Base-by-base conservation (phyloP, 2,113 vertebrate species). In the Hippocampus comes region DNA sequence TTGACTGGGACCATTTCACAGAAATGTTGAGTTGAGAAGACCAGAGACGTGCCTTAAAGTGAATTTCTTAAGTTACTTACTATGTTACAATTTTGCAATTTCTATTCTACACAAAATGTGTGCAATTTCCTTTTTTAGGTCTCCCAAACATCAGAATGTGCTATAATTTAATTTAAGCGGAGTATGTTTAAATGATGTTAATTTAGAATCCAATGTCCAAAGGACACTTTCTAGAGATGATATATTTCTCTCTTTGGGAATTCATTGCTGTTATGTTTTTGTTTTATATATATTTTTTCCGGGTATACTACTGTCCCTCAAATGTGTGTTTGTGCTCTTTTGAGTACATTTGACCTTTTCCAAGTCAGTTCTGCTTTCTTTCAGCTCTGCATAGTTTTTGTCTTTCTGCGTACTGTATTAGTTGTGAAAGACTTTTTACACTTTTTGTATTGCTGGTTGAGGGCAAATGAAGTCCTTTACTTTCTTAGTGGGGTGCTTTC, bases 31-130 rank as follows among this genome's bases (percentile, higher is more conserved):
- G 1, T 42, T 60, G 21, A 20, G 30, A 4, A 67, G 64, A 61
- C 60, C 76, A 69, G n/a, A 78, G 4, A 72, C 74, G 87, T 91
- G 86, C 89, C 88, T 89, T 87, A 82, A 83, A 84, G 27, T 83
- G 4, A 71, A 81, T 48, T 61, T 81, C 48, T 53, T 4, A 53
- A 68, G 8, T 73, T 70, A 72, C 48, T 56, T 2, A 30, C 30
- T 12, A 12, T 59, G 9, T 21, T 77, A n/a, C 73, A 9, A 30
- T 42, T 46, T 20, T 49, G 10, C 12, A 25, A 9, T 79, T 65
- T 70, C 55, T 61, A 25, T 73, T 75, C 51, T 46, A 48, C 1
- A 21, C 56, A 46, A 67, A 60, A 43, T 48, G 17, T 71, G 42
- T 25, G 57, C 49, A 23, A 42, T 5, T 30, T 12, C 30, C 43